phyloP scores from a whole-genome alignment of 92 coral and sea anemone species.

The Nematostella vectensis region DNA sequence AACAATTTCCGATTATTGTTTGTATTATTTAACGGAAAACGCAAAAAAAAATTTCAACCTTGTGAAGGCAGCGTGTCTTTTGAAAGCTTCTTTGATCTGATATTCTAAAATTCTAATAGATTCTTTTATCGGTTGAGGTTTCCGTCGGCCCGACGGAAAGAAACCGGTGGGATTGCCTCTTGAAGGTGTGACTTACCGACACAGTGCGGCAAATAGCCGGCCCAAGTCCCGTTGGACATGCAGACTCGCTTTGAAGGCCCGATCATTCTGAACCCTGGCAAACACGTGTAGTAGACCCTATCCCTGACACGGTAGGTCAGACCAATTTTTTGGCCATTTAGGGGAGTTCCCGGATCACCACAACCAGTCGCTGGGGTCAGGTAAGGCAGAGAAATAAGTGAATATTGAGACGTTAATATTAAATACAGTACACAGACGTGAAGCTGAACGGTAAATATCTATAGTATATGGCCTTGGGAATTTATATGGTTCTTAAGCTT shows the following conservation, averaged over 20 bases:
- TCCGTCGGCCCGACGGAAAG: no score
- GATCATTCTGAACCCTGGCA: conserved; percentile 33
- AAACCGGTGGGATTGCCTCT: no score
- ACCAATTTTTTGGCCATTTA: conserved; percentile 65
- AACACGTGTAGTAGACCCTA: conserved; percentile 49
- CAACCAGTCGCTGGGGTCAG: conserved; percentile 57
- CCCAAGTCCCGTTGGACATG: conserved; percentile 52
- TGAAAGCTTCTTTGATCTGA: no score
- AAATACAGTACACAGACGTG: background rate
- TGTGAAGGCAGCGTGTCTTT: no score
- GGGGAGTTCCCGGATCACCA: conserved; percentile 80
- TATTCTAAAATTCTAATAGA: no score
- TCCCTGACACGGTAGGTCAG: conserved; percentile 37
- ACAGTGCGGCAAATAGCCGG: conserved; percentile 41
- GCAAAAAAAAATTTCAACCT: no score
- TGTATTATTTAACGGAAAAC: no score
- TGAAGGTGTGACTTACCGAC: conserved; percentile 40
- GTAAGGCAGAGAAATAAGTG: background rate
- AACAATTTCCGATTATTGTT: no score
- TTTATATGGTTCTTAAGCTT: no score
- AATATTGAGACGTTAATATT: background rate
- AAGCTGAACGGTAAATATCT: no score
- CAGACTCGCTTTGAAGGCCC: conserved; percentile 45
- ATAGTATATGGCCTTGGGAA: no score
- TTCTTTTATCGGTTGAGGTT: no score